Evolutionary conservation across 1,140 invertebrate genomes (phyloP), one percentile per base, ranked within the genome.

Genomic region (Portunus trituberculatus): DNA sequence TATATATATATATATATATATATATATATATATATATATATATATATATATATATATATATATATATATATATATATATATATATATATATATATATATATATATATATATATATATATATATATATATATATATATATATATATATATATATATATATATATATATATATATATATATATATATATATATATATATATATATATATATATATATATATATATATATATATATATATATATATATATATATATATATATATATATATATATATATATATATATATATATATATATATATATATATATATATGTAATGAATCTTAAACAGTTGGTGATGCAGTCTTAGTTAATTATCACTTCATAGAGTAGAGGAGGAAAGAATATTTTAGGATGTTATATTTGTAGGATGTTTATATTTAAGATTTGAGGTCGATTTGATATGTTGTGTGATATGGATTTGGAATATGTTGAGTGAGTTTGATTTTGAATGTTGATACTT

Each of bases 1-100:
- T 76, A 76, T 76, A 76, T 76, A 76, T 76, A 76, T 76, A 76
- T 76, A 76, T 76, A 76, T 76, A 76, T 76, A 76, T 76, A 76
- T 76, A 76, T 76, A 76, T 76, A 76, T 76, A 76, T 76, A 76
- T 76, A 76, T 76, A 76, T 76, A 76, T 76, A 76, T 76, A 76
- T 76, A 76, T 76, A 76, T 76, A 76, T 76, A 76, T 76, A 76
- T 76, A 76, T 76, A 76, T 76, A 76, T 76, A 76, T 76, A 76
- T 76, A 76, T 76, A 76, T 76, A 76, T 76, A 76, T 76, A 76
- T 76, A 76, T 76, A 76, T 76, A 76, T 76, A 76, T 76, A 76
- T 76, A 76, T 76, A 76, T 76, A 76, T 76, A 76, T 76, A 76
- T 76, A 76, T 76, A 76, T 76, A 76, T 76, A 16, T 87, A 31